Conservation (phyloP, 2,888 invertebrate species). For the Melitaea athalia region DNA sequence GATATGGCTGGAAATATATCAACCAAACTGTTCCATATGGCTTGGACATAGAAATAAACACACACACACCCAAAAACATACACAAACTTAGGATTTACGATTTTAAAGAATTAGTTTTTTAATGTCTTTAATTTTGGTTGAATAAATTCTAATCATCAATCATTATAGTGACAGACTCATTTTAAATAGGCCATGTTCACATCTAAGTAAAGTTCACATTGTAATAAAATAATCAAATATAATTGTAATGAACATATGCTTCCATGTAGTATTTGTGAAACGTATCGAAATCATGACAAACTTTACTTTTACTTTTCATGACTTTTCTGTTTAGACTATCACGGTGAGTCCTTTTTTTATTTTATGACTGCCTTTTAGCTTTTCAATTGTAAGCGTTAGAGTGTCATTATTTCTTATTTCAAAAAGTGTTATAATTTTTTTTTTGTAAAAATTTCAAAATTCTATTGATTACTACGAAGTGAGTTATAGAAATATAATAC, state of each 20-base stretch:
- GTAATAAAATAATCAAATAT: neutral
- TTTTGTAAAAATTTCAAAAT: too few relatives aligned
- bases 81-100: too few relatives aligned
- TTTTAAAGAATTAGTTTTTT: too few relatives aligned
- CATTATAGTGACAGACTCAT: neutral
- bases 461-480: too few relatives aligned
- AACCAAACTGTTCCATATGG: too few relatives aligned
- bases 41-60: too few relatives aligned
- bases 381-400: constrained; percentile 9
- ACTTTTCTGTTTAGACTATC: constrained; percentile 68
- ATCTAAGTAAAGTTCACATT: neutral
- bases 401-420: neutral
- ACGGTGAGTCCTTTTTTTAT: constrained; percentile 58
- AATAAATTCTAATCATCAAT: neutral
- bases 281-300: constrained; percentile 53
- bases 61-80: too few relatives aligned
- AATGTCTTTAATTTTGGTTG: too few relatives aligned
- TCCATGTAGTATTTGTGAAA: constrained; percentile 76
- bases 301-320: constrained; percentile 63
- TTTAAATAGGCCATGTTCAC: constrained; percentile 28
- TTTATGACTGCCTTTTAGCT: constrained; percentile 26
- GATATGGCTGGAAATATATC: too few relatives aligned
- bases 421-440: neutral
- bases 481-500: too few relatives aligned
- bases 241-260: constrained; percentile 50